A percentile compares a stretch with the other conserved stretches of the same genome.
These are phyloP conservation scores for Hemaris fuciformis DNA, from an alignment of 2,888 invertebrate genomes.

Conservation along the genomic window DNA sequence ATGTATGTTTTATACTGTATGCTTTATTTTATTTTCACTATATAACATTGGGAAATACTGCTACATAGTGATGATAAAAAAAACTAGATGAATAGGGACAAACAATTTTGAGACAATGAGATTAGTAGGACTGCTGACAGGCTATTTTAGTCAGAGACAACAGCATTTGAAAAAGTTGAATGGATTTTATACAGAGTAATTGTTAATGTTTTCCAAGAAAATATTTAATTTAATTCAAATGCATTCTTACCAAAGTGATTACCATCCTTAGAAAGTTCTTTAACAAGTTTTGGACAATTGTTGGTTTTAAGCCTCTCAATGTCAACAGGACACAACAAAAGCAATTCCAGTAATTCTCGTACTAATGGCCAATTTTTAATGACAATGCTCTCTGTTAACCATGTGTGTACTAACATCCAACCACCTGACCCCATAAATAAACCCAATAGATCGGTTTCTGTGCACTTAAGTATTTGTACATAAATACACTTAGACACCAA, in stretches of 20 bases:
- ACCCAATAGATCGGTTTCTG: constrained; percentile 90
- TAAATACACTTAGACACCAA: constrained; percentile 97
- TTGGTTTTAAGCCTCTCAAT: constrained; percentile 95
- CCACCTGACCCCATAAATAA: constrained; percentile 95
- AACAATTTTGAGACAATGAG: too few species aligned
- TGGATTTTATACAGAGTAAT: too few species aligned
- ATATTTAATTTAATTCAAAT: background rate
- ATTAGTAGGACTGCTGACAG: background rate
- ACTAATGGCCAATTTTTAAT: constrained; percentile 93
- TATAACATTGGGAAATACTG: too few species aligned
- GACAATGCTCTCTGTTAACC: constrained; percentile 93
- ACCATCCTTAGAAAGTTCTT: constrained; percentile 91
- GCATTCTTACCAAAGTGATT: constrained; percentile 87
- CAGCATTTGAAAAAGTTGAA: too few species aligned
- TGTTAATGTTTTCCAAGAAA: background rate
- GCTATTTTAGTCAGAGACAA: too few species aligned
- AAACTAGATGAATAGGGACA: too few species aligned
- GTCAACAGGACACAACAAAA: constrained; percentile 93
- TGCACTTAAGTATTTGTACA: constrained; percentile 94
- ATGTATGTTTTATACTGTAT: too few species aligned
- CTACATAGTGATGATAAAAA: too few species aligned
- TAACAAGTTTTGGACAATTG: constrained; percentile 95
- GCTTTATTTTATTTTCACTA: too few species aligned
- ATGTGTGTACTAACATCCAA: constrained; percentile 94
- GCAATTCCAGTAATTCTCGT: constrained; percentile 91